Evolutionary conservation across 1,140 invertebrate genomes (phyloP).

Genomic region (Laupala kohalensis): DNA sequence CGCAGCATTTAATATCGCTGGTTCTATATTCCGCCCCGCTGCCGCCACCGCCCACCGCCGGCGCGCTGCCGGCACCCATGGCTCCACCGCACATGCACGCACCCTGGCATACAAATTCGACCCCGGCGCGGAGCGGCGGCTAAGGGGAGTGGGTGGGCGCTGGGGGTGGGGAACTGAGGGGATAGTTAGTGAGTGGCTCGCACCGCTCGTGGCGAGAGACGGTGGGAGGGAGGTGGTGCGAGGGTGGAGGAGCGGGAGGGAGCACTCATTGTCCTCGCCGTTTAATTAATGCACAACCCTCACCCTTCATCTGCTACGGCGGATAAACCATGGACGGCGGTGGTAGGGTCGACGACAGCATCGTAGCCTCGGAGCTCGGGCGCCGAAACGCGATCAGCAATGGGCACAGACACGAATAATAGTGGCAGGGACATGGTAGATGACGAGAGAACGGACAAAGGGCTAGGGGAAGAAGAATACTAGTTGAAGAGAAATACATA

Average conservation of each 20-base stretch:
- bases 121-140: background rate
- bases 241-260: background rate
- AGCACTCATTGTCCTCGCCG: constrained; percentile 9
- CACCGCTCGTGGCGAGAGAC: background rate
- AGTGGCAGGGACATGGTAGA: too few species aligned
- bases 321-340: background rate
- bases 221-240: background rate
- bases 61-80: background rate
- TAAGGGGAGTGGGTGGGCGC: too few species aligned
- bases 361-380: background rate
- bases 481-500: too few species aligned
- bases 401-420: too few species aligned
- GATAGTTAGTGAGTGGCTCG: constrained; percentile 5
- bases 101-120: constrained; percentile 6
- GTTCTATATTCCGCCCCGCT: background rate
- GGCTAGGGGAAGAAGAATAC: too few species aligned
- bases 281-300: constrained; percentile 12
- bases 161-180: too few species aligned
- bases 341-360: background rate
- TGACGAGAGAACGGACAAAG: too few species aligned
- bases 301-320: background rate
- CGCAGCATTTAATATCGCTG: constrained; percentile 5
- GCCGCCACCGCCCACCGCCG: background rate
- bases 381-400: too few species aligned
- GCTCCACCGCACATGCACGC: background rate